phyloP scores from a whole-genome alignment of 2,797 vertebrate species.

The Tinamus major region DNA sequence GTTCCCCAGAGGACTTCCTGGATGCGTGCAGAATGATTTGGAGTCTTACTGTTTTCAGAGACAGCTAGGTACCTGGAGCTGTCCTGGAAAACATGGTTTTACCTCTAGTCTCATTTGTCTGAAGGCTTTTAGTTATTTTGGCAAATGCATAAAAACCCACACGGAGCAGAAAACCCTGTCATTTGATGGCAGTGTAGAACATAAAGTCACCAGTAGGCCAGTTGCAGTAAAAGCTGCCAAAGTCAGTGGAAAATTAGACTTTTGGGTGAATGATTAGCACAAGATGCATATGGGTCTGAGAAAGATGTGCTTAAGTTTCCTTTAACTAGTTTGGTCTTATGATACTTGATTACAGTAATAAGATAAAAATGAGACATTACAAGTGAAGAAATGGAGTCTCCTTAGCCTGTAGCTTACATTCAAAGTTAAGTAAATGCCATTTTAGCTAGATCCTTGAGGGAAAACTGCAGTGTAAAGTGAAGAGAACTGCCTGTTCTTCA shows the following conservation, averaged over 20 bases:
- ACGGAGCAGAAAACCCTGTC: neutral
- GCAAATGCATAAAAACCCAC: neutral
- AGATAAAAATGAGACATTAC: conserved; percentile 45
- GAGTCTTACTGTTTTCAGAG: neutral
- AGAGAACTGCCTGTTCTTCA: conserved; percentile 7
- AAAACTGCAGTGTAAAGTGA: conserved; percentile 3
- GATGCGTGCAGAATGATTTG: neutral
- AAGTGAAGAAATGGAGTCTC: neutral
- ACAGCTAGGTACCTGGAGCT: neutral
- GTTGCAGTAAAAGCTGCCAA: neutral
- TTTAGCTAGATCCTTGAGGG: conserved; percentile 56
- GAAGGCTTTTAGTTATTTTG: neutral
- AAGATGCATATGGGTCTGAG: neutral
- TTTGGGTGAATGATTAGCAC: neutral
- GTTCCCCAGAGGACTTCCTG: neutral
- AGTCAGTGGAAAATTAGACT: neutral
- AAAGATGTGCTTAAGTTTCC: neutral
- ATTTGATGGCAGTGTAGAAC: neutral
- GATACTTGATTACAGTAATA: conserved; percentile 6
- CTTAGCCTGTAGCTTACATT: neutral
- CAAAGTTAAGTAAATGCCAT: conserved; percentile 17
- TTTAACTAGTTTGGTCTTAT: neutral
- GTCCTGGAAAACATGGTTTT: neutral
- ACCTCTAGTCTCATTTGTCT: neutral
- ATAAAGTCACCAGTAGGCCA: neutral